Conservation (phyloP, 2,888 invertebrate species). For the Diarsia rubi region DNA sequence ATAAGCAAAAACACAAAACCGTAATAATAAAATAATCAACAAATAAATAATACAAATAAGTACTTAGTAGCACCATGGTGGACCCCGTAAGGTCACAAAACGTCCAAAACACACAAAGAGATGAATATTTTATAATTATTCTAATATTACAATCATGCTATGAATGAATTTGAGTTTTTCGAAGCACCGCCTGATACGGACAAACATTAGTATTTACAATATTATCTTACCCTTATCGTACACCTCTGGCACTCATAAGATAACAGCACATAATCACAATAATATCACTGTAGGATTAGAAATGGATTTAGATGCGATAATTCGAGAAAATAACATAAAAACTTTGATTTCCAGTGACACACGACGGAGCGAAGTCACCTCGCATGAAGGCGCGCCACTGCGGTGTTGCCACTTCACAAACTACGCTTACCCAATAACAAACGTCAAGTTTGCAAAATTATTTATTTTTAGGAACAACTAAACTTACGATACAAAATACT, state of each 20-base stretch:
- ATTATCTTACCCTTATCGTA: constrained; percentile 87
- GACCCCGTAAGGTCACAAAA: constrained; percentile 36
- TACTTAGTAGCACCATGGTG: constrained; percentile 1
- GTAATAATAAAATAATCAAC: constrained; percentile 7
- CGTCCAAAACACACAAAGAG: constrained; percentile 32
- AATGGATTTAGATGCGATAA: constrained; percentile 74
- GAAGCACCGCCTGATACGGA: constrained; percentile 75
- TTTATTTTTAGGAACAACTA: constrained; percentile 48
- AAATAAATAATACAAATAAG: constrained; percentile 22
- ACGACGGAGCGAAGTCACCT: constrained; percentile 77
- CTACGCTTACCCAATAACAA: constrained; percentile 65
- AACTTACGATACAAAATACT: constrained; percentile 28
- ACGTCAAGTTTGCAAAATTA: constrained; percentile 54
- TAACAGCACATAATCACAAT: constrained; percentile 89
- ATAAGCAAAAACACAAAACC: constrained; percentile 45
- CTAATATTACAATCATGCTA: constrained; percentile 46
- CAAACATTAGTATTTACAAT: constrained; percentile 73
- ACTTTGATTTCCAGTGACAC: constrained; percentile 84
- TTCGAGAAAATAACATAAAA: constrained; percentile 82
- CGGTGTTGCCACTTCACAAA: constrained; percentile 77
- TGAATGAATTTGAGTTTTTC: constrained; percentile 63
- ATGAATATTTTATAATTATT: constrained; percentile 57
- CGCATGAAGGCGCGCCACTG: constrained; percentile 83
- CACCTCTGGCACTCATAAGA: constrained; percentile 82
- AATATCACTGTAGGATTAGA: constrained; percentile 78